A percentile compares a stretch with the other conserved stretches of the same genome.
Evolutionary conservation across 2,888 invertebrate species (phyloP).

Genomic region (Notodonta ziczac): DNA sequence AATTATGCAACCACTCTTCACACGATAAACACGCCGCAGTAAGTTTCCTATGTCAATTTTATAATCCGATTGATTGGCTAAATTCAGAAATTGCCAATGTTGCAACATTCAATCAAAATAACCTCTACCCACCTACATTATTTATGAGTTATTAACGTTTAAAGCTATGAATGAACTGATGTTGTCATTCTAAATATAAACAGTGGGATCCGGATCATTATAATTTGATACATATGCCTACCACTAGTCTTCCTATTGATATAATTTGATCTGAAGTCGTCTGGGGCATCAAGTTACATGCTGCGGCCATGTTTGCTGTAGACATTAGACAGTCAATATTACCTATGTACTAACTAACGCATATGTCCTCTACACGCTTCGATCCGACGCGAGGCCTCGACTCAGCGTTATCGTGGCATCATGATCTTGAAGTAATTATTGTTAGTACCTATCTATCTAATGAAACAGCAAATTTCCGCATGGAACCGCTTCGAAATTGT

Average conservation of each 20-base stretch:
- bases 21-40: constrained; percentile 54
- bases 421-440: constrained; percentile 39
- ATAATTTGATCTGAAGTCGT: constrained; percentile 29
- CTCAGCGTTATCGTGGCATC: constrained; percentile 44
- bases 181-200: constrained; percentile 12
- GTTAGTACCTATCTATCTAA: constrained; percentile 28
- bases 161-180: constrained; percentile 7
- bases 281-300: constrained; percentile 44
- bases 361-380: constrained; percentile 59
- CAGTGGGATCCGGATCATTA: constrained; percentile 4
- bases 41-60: constrained; percentile 49
- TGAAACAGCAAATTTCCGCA: constrained; percentile 27
- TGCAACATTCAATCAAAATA: constrained; percentile 13
- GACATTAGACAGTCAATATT: constrained; percentile 60
- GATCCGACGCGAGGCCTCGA: constrained; percentile 46
- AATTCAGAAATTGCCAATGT: not conserved
- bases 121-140: not conserved
- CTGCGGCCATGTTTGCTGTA: constrained; percentile 69
- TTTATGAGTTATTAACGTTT: constrained; percentile 2
- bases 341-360: constrained; percentile 47
- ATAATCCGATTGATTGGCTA: constrained; percentile 9
- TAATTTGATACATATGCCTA: constrained; percentile 9
- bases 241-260: constrained; percentile 17
- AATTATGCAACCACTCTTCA: constrained; percentile 69
- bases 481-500: constrained; percentile 12